Evolutionary conservation across 2,888 invertebrate species (phyloP).

Genomic region (Julus scandinavius): DNA sequence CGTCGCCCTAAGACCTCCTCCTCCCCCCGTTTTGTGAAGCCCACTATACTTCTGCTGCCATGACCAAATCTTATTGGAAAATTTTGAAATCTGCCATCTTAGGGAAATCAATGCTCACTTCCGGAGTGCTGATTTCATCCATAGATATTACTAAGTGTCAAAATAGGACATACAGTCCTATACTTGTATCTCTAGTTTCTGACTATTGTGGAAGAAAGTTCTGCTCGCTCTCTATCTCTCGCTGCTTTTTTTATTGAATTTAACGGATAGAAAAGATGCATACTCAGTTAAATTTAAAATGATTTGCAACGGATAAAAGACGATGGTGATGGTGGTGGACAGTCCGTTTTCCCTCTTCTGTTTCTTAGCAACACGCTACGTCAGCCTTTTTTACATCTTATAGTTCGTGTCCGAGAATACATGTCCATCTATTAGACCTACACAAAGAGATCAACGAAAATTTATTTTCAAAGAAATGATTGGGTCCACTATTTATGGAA

Average conservation of each 20-base stretch:
- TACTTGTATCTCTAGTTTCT: slow-evolving; percentile 48
- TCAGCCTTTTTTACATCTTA: slow-evolving; percentile 22
- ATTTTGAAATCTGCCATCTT: slow-evolving; percentile 50
- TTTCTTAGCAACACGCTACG: slow-evolving; percentile 41
- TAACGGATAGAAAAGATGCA: slow-evolving; percentile 30
- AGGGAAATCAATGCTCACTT: slow-evolving; percentile 48
- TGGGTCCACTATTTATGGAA: too few relatives aligned
- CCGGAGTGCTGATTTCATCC: slow-evolving; percentile 48
- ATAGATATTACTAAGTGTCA: slow-evolving; percentile 49
- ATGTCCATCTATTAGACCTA: too few relatives aligned
- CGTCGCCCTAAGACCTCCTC: background rate
- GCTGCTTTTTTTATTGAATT: slow-evolving; percentile 41
- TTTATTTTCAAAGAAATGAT: too few relatives aligned
- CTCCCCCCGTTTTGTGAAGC: background rate
- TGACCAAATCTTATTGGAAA: slow-evolving; percentile 29
- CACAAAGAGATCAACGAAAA: too few relatives aligned
- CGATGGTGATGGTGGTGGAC: slow-evolving; percentile 35
- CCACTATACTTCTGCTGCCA: background rate
- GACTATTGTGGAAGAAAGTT: slow-evolving; percentile 31
- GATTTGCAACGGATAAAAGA: slow-evolving; percentile 49
- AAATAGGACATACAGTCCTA: background rate
- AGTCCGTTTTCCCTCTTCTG: slow-evolving; percentile 38
- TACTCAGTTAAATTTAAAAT: slow-evolving; percentile 50
- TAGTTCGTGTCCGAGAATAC: background rate
- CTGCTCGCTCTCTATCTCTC: background rate